Conservation (phyloP, 1,140 invertebrate genomes). For the Calliopsis andreniformis region DNA sequence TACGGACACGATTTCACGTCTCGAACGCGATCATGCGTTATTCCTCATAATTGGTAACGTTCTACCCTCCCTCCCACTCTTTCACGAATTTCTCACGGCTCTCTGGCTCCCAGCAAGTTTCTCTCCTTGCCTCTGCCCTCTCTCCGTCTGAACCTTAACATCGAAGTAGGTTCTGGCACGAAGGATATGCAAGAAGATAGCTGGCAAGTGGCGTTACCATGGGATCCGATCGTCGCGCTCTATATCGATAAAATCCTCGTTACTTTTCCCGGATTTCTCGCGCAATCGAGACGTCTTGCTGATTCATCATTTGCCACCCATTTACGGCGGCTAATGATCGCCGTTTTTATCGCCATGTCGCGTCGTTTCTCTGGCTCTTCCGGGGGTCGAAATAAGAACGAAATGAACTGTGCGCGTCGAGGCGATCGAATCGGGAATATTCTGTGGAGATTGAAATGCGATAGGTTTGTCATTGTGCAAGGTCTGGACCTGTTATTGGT, state of each 20-base stretch:
- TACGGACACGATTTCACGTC: constrained; percentile 65
- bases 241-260: constrained; percentile 52
- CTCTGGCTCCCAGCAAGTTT: background rate
- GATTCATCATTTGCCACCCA: constrained; percentile 44
- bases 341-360: background rate
- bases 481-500: background rate
- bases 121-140: background rate
- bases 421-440: constrained; percentile 33
- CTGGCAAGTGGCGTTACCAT: constrained; percentile 66
- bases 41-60: constrained; percentile 75
- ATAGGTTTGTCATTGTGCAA: constrained; percentile 18
- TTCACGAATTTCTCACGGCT: constrained; percentile 30
- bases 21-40: constrained; percentile 72
- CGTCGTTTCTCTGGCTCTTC: background rate
- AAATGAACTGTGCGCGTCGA: background rate
- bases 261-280: constrained; percentile 57
- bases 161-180: constrained; percentile 19
- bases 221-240: constrained; percentile 51
- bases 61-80: constrained; percentile 56
- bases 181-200: constrained; percentile 15
- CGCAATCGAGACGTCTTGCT: constrained; percentile 51
- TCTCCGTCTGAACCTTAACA: constrained; percentile 48
- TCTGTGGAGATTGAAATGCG: constrained; percentile 18
- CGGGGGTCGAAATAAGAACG: background rate
- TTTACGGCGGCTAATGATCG: constrained; percentile 13